phyloP scores from a whole-genome alignment of 2,888 invertebrate species.

The Acanthococcus lagerstroemiae region DNA sequence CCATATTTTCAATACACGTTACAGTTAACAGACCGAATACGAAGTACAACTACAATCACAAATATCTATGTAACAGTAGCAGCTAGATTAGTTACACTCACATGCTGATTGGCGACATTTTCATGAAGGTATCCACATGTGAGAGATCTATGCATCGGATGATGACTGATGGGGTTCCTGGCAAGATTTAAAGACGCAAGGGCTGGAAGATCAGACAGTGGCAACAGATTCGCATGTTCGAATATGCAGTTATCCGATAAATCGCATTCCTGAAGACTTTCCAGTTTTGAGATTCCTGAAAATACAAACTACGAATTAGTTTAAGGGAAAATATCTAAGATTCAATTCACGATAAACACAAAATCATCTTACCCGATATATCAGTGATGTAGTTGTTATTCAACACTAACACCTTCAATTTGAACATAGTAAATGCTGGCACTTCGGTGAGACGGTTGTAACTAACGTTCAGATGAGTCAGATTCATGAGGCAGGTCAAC shows the following conservation, averaged over 20 bases:
- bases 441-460: constrained; percentile 51
- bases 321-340: too few relatives aligned
- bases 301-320: constrained; percentile 17
- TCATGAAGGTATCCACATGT: constrained; percentile 35
- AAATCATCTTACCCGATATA: constrained; percentile 43
- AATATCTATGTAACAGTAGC: too few relatives aligned
- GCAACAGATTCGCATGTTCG: constrained; percentile 49
- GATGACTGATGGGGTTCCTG: constrained; percentile 54
- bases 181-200: constrained; percentile 49
- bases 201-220: constrained; percentile 47
- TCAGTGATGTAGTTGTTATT: constrained; percentile 57
- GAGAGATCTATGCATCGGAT: constrained; percentile 48
- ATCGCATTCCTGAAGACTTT: constrained; percentile 51
- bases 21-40: too few relatives aligned
- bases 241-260: constrained; percentile 54
- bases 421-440: constrained; percentile 49
- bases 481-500: constrained; percentile 50
- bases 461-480: constrained; percentile 54
- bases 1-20: too few relatives aligned
- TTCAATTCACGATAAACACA: too few relatives aligned
- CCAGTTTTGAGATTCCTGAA: constrained; percentile 46
- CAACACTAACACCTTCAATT: constrained; percentile 49
- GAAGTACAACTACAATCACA: too few relatives aligned
- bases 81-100: constrained; percentile 22
- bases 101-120: constrained; percentile 34